Conservation (phyloP, 2,888 invertebrate genomes). For the Odiellus spinosus region DNA sequence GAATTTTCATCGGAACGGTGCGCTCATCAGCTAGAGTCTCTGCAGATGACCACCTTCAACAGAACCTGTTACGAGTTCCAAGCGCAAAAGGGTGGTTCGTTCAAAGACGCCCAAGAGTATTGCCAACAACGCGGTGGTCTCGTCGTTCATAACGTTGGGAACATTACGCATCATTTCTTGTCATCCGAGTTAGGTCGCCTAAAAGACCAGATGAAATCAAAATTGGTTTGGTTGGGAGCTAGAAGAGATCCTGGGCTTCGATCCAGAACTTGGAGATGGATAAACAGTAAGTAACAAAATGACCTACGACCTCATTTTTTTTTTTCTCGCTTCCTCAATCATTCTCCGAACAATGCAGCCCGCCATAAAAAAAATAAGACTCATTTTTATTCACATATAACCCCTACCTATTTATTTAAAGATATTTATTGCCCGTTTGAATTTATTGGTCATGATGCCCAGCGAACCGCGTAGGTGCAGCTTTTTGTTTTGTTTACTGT, state of each 20-base stretch:
- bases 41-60: constrained; percentile 64
- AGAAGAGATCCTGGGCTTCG: constrained; percentile 46
- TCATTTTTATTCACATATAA: no score
- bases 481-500: no score
- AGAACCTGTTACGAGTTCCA: constrained; percentile 78
- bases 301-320: no score
- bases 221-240: constrained; percentile 68
- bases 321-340: no score
- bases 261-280: constrained; percentile 14
- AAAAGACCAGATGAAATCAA: constrained; percentile 18
- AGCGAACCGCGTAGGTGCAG: no score
- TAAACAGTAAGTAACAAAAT: constrained; percentile 11
- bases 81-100: constrained; percentile 61
- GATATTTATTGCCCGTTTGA: no score
- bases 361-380: no score
- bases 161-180: constrained; percentile 21
- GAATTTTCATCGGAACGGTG: constrained; percentile 67
- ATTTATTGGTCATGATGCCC: no score
- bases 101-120: constrained; percentile 58
- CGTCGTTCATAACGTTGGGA: constrained; percentile 23
- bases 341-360: no score
- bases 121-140: constrained; percentile 40
- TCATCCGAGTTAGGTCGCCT: constrained; percentile 19
- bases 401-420: no score
- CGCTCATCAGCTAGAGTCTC: constrained; percentile 50